Percentiles rank a stretch among this genome's conserved stretches.
These are phyloP conservation scores for Ailurus styani DNA, from an alignment of 2,113 vertebrate species.

Conservation along the genomic window DNA sequence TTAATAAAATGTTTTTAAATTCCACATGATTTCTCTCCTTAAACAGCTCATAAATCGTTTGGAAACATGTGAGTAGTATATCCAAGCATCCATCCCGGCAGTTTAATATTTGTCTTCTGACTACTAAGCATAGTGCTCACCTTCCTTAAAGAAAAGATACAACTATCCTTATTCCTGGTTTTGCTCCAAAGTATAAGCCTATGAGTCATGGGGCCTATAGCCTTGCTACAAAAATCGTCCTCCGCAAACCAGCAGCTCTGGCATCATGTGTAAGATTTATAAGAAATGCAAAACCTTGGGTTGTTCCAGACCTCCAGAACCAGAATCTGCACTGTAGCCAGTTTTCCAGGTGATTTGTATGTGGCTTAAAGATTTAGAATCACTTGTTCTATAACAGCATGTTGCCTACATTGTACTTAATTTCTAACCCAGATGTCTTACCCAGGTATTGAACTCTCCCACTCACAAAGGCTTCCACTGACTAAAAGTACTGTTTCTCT, in stretches of 20 bases:
- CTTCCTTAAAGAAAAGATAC: not conserved
- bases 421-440: not conserved
- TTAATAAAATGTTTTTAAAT: not conserved
- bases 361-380: not conserved
- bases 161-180: not conserved
- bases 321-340: not conserved
- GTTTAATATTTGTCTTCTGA: not conserved
- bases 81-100: not conserved
- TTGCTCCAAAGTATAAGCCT: not conserved
- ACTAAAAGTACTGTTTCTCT: not conserved
- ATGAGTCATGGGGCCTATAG: not conserved
- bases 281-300: not conserved
- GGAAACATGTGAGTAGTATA: not conserved
- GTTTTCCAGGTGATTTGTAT: not conserved
- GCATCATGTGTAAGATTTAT: not conserved
- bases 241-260: not conserved
- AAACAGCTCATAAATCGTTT: not conserved
- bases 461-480: not conserved
- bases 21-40: not conserved
- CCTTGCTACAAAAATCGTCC: not conserved
- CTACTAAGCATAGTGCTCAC: not conserved
- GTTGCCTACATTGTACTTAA: not conserved
- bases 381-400: not conserved
- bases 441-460: not conserved
- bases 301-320: not conserved